phyloP scores from a whole-genome alignment of 2,797 vertebrate genomes.

The Hippoglossus hippoglossus region DNA sequence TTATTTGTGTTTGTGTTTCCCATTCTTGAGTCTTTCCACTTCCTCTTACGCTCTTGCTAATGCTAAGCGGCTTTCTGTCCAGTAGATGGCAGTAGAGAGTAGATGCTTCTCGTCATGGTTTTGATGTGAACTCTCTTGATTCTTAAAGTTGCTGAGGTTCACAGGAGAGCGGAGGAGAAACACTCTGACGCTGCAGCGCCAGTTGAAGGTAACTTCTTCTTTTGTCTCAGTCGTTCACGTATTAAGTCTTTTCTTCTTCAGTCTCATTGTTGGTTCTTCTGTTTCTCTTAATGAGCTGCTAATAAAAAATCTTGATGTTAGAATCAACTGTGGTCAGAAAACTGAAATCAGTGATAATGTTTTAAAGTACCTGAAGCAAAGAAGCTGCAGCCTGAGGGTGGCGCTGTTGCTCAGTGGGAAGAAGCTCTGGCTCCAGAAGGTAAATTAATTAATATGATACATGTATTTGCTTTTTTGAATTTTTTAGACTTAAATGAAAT shows the following conservation, averaged over 20 bases:
- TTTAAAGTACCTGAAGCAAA: conserved; percentile 78
- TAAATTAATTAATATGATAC: conserved; percentile 49
- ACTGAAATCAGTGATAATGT: conserved; percentile 59
- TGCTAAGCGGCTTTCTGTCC: conserved; percentile 20
- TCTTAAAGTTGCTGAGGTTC: conserved; percentile 76
- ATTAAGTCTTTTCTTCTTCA: conserved; percentile 4
- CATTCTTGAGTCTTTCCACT: conserved; percentile 1
- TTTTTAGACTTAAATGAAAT: too few species aligned
- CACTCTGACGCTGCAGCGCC: conserved; percentile 44
- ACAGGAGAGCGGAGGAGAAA: conserved; percentile 60
- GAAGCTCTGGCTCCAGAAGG: conserved; percentile 63
- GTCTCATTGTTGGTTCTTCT: conserved; percentile 13
- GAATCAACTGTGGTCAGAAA: conserved; percentile 11
- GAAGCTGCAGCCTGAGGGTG: conserved; percentile 52
- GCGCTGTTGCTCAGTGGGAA: conserved; percentile 3
- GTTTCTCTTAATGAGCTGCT: conserved; percentile 11
- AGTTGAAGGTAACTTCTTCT: conserved; percentile 65
- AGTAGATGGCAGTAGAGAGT: conserved; percentile 9
- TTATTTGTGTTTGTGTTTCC: conserved; percentile 1
- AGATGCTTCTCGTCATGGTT: neutral
- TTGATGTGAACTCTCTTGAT: conserved; percentile 69
- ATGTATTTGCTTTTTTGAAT: too few species aligned
- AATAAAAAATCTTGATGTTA: conserved; percentile 13
- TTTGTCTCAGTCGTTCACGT: neutral
- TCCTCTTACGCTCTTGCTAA: conserved; percentile 40